Conservation (phyloP, 2,888 invertebrate genomes). For the Heliconius hortense region DNA sequence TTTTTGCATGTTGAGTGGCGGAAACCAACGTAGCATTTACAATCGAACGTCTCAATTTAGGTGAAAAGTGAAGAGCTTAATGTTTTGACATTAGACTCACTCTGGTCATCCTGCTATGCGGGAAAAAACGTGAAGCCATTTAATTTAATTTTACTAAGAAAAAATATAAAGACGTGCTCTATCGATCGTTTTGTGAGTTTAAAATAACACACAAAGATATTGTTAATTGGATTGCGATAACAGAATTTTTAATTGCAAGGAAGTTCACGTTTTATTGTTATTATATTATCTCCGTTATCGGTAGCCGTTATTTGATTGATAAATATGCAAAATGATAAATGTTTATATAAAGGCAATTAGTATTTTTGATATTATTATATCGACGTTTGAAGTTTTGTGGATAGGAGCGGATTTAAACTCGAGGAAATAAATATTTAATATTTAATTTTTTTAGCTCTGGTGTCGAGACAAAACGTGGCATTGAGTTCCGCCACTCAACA, state of each 20-base stretch:
- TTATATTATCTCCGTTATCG: neutral
- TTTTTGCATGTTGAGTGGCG: neutral
- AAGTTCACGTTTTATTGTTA: constrained; percentile 2
- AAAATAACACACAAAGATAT: neutral
- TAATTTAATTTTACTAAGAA: neutral
- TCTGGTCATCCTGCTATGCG: neutral
- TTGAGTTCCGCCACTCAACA: too few species aligned
- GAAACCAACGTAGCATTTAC: neutral
- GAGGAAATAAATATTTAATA: too few species aligned
- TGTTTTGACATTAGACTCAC: neutral
- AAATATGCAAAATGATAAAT: neutral
- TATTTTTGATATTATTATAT: neutral
- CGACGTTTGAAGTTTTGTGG: too few species aligned
- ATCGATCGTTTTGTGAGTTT: neutral
- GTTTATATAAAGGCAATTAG: neutral
- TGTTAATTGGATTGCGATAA: constrained; percentile 8
- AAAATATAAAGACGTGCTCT: neutral
- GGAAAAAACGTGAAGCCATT: neutral
- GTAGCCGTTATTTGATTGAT: neutral
- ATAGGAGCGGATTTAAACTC: neutral
- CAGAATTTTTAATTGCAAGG: neutral
- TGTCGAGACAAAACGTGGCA: too few species aligned
- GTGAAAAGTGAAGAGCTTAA: neutral
- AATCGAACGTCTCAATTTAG: neutral
- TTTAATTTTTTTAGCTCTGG: too few species aligned